Conservation (phyloP, 2,888 invertebrate species). For the Flexamia atlantica region DNA sequence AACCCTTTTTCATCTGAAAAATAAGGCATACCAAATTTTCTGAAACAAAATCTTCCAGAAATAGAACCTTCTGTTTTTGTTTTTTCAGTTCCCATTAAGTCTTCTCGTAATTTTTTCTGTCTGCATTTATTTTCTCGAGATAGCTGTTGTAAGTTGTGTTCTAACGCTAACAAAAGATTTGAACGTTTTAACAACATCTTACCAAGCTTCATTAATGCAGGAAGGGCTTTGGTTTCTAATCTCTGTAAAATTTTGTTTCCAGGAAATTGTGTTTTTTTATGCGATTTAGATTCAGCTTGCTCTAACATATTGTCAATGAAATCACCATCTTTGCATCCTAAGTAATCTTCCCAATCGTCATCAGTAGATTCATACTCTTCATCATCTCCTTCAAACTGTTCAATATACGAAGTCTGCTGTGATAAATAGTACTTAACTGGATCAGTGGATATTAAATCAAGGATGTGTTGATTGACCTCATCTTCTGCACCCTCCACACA, state of each 20-base stretch:
- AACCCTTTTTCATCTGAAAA: constrained; percentile 15
- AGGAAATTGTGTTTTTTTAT: background rate
- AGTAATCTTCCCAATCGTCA: constrained; percentile 13
- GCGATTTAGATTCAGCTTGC: background rate
- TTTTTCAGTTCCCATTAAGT: background rate
- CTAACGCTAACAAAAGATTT: background rate
- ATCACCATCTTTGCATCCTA: background rate
- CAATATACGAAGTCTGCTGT: background rate
- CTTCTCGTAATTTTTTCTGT: background rate
- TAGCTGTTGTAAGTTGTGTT: background rate
- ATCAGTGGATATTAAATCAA: background rate
- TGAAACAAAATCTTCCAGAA: constrained; percentile 27
- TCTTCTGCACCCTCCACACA: background rate
- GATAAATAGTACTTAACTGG: background rate
- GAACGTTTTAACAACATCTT: background rate
- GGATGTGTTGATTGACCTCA: background rate
- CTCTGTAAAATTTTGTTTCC: background rate
- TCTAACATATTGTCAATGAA: background rate
- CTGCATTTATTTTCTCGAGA: background rate
- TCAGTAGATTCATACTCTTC: background rate
- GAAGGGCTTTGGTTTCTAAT: background rate
- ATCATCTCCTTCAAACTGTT: background rate
- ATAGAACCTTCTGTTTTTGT: background rate
- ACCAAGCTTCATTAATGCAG: background rate
- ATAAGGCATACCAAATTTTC: constrained; percentile 41